These are phyloP conservation scores for Rana temporaria DNA, from an alignment of 2,113 vertebrate genomes.

Conservation along the genomic window DNA sequence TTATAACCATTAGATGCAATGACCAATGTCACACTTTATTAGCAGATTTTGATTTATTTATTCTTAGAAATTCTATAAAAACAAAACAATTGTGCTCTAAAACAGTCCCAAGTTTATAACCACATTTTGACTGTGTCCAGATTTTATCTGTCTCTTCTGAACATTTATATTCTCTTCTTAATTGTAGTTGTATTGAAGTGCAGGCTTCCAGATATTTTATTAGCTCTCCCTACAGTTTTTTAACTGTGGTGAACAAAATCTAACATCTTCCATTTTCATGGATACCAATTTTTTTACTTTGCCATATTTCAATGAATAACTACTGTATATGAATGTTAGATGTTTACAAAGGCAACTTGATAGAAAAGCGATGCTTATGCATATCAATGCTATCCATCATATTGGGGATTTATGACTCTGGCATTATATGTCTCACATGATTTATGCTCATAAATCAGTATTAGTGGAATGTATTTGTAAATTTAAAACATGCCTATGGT, in stretches of 20 bases:
- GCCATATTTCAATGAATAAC: neutral
- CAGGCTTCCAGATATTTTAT: neutral
- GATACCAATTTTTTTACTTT: neutral
- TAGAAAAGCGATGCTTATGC: constrained; percentile 5
- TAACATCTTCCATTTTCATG: neutral
- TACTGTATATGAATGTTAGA: neutral
- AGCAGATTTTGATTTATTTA: too few relatives aligned
- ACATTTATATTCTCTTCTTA: too few relatives aligned
- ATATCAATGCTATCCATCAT: neutral
- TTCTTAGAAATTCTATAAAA: too few relatives aligned
- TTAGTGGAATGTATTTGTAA: constrained; percentile 11
- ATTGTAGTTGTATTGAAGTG: neutral
- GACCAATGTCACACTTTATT: too few relatives aligned
- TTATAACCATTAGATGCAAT: too few relatives aligned
- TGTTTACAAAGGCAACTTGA: neutral
- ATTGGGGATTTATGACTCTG: neutral
- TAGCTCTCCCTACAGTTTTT: neutral
- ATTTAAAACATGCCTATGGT: neutral
- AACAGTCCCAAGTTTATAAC: too few relatives aligned
- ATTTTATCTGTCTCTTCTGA: too few relatives aligned
- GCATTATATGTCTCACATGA: neutral
- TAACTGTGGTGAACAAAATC: constrained; percentile 5
- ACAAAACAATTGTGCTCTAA: too few relatives aligned
- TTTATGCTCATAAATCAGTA: constrained; percentile 19
- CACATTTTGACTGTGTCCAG: too few relatives aligned